phyloP scores from a whole-genome alignment of 92 coral and sea anemone genomes.

The Zoanthus solanderi region DNA sequence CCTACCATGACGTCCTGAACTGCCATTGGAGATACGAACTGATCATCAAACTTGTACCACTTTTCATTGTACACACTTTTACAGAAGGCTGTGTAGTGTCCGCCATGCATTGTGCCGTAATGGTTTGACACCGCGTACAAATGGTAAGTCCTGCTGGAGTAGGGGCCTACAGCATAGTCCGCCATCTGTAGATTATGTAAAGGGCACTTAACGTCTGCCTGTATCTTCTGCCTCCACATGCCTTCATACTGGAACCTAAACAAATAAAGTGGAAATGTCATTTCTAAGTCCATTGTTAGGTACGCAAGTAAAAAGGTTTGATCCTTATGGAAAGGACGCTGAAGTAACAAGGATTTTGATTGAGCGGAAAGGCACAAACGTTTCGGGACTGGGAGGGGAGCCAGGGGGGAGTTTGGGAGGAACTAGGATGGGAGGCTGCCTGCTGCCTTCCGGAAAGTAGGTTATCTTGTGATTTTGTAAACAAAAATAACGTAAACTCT shows the following conservation, averaged over 20 bases:
- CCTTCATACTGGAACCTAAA: conserved; percentile 92
- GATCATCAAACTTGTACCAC: conserved; percentile 98
- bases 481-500: too few species aligned
- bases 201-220: conserved; percentile 85
- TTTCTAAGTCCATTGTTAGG: too few species aligned
- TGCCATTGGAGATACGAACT: conserved; percentile 82
- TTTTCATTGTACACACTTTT: conserved; percentile 71
- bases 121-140: conserved; percentile 92
- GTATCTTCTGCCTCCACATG: conserved; percentile 97
- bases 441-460: too few species aligned
- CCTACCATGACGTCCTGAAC: conserved; percentile 82
- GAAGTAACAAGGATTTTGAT: neutral
- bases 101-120: conserved; percentile 99
- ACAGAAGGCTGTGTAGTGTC: conserved; percentile 97
- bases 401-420: too few species aligned
- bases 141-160: conserved; percentile 54
- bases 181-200: conserved; percentile 74
- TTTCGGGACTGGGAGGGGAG: too few species aligned
- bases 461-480: too few species aligned
- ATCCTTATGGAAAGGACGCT: neutral
- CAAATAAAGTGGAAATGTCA: too few species aligned
- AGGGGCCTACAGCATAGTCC: conserved; percentile 79
- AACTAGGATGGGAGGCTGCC: too few species aligned
- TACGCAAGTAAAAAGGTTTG: too few species aligned
- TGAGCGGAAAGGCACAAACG: too few species aligned